Evolutionary conservation across 2,888 invertebrate genomes (phyloP), one percentile per base, ranked within the genome.

Genomic region (Gymnoscelis rufifasciata): DNA sequence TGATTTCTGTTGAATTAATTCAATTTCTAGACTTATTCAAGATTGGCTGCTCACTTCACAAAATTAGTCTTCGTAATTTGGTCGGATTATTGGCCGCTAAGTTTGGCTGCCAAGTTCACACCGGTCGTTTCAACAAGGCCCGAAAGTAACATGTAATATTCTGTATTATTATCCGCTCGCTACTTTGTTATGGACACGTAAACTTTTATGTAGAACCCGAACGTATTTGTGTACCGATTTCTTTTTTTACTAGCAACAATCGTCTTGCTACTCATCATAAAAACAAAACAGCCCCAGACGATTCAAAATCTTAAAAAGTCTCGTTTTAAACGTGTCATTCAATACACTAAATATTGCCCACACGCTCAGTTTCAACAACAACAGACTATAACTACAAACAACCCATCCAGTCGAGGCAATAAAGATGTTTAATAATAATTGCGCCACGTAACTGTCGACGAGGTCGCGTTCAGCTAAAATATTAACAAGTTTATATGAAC

Each of bases 401-500:
- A 52, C 52, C 54, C 54, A 54, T 47, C 47, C 39, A 48, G 50
- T 40, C 41, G 43, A 44, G 39, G 24, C 39, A 35, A 43, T 44
- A 31, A 31, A 27, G 28, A 42, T 46, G 43, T 43, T 43, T 52
- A 51, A 56, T 54, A 51, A 58, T 58, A 56, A 58, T 56, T 54
- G 56, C 49, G 51, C 52, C 38, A 26, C 54, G 43, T 55, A 51
- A 54, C 55, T 52, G 58, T 51, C 56, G 73, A 68, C 76, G 73
- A 67, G 75, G 74, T 71, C 74, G 76, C 70, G 70, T 74, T 70
- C 71, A 64, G 66, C 63, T 86, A 71, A 76, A 78, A 78, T 78
- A 83, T 84, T 78, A 73, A 86, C 74, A 64, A 68, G 72, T 78
- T 76, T 77, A 75, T 78, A 77, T 76, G 78, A 77, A 82, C 80